phyloP scores from a whole-genome alignment of 2,797 vertebrate species.

The Spea hammondii region DNA sequence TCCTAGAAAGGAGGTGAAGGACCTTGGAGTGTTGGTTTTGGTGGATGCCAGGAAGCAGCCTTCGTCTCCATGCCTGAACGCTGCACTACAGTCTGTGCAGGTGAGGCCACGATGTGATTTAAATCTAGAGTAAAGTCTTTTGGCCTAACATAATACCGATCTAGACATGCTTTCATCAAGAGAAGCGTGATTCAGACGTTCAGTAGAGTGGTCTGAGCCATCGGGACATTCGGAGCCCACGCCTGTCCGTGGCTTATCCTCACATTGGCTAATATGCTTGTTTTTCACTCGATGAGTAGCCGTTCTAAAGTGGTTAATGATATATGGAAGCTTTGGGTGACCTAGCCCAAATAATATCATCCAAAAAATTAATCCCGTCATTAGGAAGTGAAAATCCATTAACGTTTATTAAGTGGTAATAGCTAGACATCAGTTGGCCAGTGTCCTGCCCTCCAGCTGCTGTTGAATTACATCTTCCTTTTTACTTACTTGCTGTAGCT shows the following conservation, averaged over 20 bases:
- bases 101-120: conserved; percentile 59
- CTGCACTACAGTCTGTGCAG: conserved; percentile 81
- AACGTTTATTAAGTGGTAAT: conserved; percentile 36
- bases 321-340: background rate
- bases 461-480: background rate
- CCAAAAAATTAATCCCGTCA: conserved; percentile 18
- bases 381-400: conserved; percentile 23
- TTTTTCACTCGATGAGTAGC: background rate
- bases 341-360: conserved; percentile 33
- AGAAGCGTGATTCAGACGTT: conserved; percentile 22
- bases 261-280: background rate
- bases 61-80: conserved; percentile 68
- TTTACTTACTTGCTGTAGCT: too few species aligned
- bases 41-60: conserved; percentile 81
- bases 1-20: conserved; percentile 73
- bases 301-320: conserved; percentile 8
- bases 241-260: background rate
- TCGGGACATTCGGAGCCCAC: conserved; percentile 5
- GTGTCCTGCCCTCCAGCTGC: background rate
- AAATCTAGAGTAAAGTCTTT: background rate
- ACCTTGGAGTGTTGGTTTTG: conserved; percentile 77
- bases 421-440: background rate
- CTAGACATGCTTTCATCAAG: conserved; percentile 30
- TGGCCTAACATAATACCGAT: background rate
- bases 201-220: conserved; percentile 4